A percentile compares a stretch with the other conserved stretches of the same genome.
Conservation (phyloP, 2,888 invertebrate species). For the Nephrotoma appendiculata region DNA sequence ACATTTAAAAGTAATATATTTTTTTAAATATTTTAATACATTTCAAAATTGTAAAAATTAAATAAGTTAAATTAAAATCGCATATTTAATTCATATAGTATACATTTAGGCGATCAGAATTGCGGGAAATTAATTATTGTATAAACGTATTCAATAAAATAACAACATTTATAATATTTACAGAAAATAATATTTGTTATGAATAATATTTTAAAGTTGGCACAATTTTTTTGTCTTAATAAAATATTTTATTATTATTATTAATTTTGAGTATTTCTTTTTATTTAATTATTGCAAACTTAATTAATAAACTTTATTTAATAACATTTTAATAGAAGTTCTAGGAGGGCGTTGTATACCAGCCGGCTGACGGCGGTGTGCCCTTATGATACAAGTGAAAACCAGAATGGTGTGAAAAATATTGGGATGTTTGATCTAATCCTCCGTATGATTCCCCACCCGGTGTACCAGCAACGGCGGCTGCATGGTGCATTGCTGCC, state of each 20-base stretch:
- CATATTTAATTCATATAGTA: neutral
- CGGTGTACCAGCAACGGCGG: slow-evolving; percentile 41
- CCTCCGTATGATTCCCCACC: slow-evolving; percentile 37
- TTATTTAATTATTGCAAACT: neutral
- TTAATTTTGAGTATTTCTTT: neutral
- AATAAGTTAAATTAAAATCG: neutral
- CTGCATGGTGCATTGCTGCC: slow-evolving; percentile 38
- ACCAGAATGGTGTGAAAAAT: slow-evolving; percentile 67
- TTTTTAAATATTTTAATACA: neutral
- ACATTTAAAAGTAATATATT: neutral
- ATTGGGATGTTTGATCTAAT: slow-evolving; percentile 62
- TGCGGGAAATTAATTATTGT: neutral
- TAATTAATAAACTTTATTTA: neutral
- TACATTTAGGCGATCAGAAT: neutral
- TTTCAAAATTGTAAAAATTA: neutral
- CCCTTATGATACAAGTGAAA: slow-evolving; percentile 79
- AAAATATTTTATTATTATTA: neutral
- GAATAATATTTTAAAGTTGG: neutral
- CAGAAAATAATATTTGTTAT: neutral
- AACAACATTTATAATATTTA: neutral
- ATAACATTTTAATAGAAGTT: neutral
- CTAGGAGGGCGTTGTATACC: slow-evolving; percentile 68
- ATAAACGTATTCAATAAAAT: neutral
- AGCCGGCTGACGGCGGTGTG: slow-evolving; percentile 55
- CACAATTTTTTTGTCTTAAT: neutral